phyloP scores from a whole-genome alignment of 2,113 vertebrate species.

The Nipponia nippon region DNA sequence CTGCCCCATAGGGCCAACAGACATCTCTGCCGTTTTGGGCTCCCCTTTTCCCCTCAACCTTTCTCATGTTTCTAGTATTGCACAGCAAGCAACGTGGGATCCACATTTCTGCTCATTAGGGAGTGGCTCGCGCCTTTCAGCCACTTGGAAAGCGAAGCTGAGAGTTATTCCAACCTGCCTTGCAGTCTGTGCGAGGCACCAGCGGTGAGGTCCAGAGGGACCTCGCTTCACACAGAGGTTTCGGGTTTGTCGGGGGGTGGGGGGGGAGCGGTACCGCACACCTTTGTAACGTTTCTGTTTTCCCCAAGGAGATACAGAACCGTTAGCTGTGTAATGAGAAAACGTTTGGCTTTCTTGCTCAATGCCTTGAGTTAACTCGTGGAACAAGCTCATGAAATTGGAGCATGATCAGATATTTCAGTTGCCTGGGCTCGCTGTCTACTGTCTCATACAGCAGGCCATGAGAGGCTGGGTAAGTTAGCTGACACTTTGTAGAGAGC shows the following conservation, averaged over 20 bases:
- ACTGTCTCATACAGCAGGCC: neutral
- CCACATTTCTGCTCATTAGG: neutral
- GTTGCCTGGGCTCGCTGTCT: neutral
- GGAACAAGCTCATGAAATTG: neutral
- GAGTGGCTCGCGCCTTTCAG: neutral
- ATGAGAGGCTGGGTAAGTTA: neutral
- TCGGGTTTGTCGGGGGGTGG: neutral
- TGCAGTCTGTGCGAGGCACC: neutral
- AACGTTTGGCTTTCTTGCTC: neutral
- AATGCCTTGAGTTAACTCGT: neutral
- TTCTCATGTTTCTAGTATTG: neutral
- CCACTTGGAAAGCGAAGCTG: neutral
- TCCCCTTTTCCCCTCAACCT: neutral
- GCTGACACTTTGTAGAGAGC: neutral
- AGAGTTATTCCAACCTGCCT: neutral
- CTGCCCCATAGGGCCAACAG: neutral
- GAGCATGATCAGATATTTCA: neutral
- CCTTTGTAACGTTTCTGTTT: neutral
- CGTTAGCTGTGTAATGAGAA: neutral
- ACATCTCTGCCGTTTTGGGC: neutral
- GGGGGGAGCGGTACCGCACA: neutral
- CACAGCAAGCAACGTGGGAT: neutral
- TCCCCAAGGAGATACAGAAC: neutral
- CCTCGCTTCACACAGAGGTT: neutral
- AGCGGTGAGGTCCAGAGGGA: neutral